phyloP scores from a whole-genome alignment of 2,888 invertebrate species.

The Sabellastarte sp. region DNA sequence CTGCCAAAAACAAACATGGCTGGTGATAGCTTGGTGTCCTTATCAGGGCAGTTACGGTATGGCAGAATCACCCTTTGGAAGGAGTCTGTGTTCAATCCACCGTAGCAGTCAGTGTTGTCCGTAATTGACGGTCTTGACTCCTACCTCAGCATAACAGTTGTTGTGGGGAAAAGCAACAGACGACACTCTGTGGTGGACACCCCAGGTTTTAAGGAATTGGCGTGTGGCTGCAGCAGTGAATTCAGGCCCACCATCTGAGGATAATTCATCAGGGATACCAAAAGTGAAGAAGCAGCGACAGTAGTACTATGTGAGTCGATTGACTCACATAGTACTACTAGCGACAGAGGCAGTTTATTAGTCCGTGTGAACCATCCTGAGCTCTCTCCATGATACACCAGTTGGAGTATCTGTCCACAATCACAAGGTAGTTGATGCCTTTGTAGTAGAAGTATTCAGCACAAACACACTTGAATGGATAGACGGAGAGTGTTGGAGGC shows the following conservation, averaged over 20 bases:
- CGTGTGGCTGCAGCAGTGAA: no score
- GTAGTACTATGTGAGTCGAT: no score
- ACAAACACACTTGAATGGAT: constrained; percentile 26
- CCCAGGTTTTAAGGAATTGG: no score
- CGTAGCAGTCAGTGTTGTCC: constrained; percentile 32
- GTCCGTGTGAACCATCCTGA: no score
- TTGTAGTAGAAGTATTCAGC: constrained; percentile 24
- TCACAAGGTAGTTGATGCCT: constrained; percentile 28
- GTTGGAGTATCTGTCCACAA: constrained; percentile 35
- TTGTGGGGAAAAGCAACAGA: constrained; percentile 38
- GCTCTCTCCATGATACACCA: constrained; percentile 32
- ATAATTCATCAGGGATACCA: no score
- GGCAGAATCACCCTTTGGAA: constrained; percentile 34
- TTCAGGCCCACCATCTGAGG: no score
- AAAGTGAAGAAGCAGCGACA: no score
- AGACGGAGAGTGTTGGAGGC: constrained; percentile 20
- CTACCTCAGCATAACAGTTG: constrained; percentile 37
- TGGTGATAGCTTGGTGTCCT: constrained; percentile 33
- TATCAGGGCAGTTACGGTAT: constrained; percentile 33
- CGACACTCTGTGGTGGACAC: no score
- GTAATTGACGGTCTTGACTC: constrained; percentile 36
- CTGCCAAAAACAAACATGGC: no score
- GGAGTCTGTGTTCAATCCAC: constrained; percentile 32
- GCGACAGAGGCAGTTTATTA: no score
- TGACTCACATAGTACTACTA: no score